phyloP scores from a whole-genome alignment of 2,797 vertebrate genomes.

The Gobionotothen gibberifrons region DNA sequence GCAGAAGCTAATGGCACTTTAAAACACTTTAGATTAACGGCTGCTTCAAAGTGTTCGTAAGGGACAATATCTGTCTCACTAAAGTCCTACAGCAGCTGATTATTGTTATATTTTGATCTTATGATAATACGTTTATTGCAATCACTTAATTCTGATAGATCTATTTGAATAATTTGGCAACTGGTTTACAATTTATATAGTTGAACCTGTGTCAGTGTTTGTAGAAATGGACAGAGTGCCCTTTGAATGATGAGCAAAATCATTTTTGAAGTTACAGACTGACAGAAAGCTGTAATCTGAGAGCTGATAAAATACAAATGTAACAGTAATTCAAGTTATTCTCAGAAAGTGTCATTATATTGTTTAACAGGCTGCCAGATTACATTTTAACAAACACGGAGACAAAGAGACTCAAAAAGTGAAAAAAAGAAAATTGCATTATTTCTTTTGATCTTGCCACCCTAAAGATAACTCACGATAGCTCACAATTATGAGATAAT shows the following conservation, averaged over 20 bases:
- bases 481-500: background rate
- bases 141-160: constrained; percentile 42
- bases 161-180: constrained; percentile 67
- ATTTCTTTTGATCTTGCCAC: background rate
- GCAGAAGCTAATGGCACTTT: constrained; percentile 67
- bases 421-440: background rate
- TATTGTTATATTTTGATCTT: constrained; percentile 31
- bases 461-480: background rate
- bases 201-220: constrained; percentile 29
- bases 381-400: background rate
- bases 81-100: constrained; percentile 55
- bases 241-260: constrained; percentile 25
- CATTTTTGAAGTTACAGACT: background rate
- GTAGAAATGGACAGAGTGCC: constrained; percentile 28
- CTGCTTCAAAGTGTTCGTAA: constrained; percentile 45
- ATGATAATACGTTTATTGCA: constrained; percentile 35
- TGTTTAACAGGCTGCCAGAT: background rate
- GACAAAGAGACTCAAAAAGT: background rate
- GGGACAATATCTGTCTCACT: constrained; percentile 47
- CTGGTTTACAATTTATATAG: constrained; percentile 48
- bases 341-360: constrained; percentile 52
- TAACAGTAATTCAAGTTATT: constrained; percentile 10
- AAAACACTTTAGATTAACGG: constrained; percentile 46
- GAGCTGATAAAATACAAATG: constrained; percentile 7
- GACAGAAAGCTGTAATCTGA: background rate